Base-by-base conservation (phyloP, 2,113 vertebrate species). In the Zingel zingel region DNA sequence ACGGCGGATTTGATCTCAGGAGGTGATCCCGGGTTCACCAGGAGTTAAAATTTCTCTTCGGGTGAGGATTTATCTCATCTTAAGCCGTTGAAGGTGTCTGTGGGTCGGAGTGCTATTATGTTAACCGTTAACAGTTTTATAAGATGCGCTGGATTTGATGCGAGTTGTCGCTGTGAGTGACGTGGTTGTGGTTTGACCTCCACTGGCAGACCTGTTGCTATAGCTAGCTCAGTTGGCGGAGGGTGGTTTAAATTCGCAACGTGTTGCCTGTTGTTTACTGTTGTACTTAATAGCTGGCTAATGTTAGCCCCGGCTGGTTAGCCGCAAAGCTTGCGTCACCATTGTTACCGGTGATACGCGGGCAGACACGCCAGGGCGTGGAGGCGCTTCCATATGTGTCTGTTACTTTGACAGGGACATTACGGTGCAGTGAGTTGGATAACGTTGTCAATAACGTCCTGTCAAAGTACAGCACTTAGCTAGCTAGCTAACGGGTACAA, bases 311-410 rank as follows among this genome's bases (percentile, higher is more conserved):
- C 81, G 72, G 83, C 74, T 65, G 87, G 84, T 90, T 92, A 91
- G 93, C 94, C 77, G 82, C 86, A 86, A 68, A 86, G 56, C 88
- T 93, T 93, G 93, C 94, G 92, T 94, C 94, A 94, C 90, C 91
- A 89, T 94, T 93, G 93, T 94, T 93, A 67, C 83, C 87, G 77
- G 85, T 48, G 63, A 72, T 43, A 64, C 57, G 78, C 81, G 74
- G 47, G 51, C 77, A 45, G 53, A 76, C 23, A 33, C 61, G 27
- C 4, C 39, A 39, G 89, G 85, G 89, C 80, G 82, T 86, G 89
- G 86, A 88, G 66, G 68, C 33, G 5, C 13, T 64, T 85, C 81
- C 89, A 83, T 73, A 83, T 85, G 82, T 84, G 48, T 36, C 63
- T 71, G 57, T 84, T 57, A 5, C 12, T 53, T 16, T 66, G 69